These are phyloP conservation scores for Drosophila anomalata DNA, from an alignment of 2,888 invertebrate genomes.

Conservation along the genomic window DNA sequence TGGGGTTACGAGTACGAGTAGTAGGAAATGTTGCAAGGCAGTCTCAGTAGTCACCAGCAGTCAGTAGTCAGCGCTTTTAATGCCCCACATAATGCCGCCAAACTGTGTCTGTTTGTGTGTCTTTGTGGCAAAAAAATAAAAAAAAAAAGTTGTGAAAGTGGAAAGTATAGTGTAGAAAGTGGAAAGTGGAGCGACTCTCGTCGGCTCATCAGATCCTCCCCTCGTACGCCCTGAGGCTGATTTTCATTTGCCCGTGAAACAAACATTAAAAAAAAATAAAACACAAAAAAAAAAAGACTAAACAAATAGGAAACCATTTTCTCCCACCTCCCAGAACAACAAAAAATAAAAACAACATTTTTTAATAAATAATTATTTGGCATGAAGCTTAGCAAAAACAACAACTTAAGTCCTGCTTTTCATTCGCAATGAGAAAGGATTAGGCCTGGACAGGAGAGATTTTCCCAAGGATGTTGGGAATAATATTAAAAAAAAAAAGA, in stretches of 20 bases:
- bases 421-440: constrained; percentile 7
- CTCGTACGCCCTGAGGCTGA: constrained; percentile 25
- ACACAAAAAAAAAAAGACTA: constrained; percentile 12
- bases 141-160: constrained; percentile 7
- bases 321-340: not conserved
- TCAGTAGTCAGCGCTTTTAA: constrained; percentile 30
- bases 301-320: constrained; percentile 2
- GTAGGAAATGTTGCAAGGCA: constrained; percentile 32
- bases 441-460: constrained; percentile 1
- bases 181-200: constrained; percentile 27
- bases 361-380: constrained; percentile 7
- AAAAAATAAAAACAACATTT: not conserved
- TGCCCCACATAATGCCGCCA: constrained; percentile 45
- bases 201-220: constrained; percentile 34
- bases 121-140: not conserved
- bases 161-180: constrained; percentile 20
- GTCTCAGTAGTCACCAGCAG: not conserved
- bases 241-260: constrained; percentile 44
- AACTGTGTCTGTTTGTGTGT: constrained; percentile 10
- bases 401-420: constrained; percentile 9
- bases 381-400: constrained; percentile 9
- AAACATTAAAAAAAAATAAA: constrained; percentile 5
- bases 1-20: constrained; percentile 41
- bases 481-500: not conserved
- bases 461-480: not conserved